These are phyloP conservation scores for Zapus hudsonius DNA, from an alignment of 2,113 vertebrate genomes.

Conservation along the genomic window DNA sequence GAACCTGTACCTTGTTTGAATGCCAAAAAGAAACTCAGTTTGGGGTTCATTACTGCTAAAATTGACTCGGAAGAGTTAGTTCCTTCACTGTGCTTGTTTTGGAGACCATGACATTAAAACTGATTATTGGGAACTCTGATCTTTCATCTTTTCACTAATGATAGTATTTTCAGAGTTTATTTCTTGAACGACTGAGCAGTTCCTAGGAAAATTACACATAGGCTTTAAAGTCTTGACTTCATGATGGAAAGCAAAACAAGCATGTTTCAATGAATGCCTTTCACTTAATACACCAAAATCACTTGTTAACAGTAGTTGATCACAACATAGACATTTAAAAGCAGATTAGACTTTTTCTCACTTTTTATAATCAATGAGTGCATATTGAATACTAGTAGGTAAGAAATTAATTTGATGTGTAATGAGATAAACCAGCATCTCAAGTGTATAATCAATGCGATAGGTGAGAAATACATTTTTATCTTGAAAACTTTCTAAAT, in stretches of 20 bases:
- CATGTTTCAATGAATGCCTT: not conserved
- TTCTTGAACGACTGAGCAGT: conserved; percentile 1
- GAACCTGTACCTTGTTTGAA: not conserved
- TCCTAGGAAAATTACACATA: not conserved
- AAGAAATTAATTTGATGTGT: not conserved
- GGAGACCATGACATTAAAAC: not conserved
- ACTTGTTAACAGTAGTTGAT: not conserved
- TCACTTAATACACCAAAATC: conserved; percentile 13
- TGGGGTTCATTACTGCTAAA: not conserved
- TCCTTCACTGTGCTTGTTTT: conserved; percentile 19
- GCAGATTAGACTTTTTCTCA: not conserved
- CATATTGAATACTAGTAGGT: not conserved
- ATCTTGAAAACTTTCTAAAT: conserved; percentile 44
- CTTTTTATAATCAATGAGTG: not conserved
- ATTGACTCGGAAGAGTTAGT: not conserved
- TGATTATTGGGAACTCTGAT: not conserved
- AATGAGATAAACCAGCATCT: conserved; percentile 30
- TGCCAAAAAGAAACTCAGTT: not conserved
- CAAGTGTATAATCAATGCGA: not conserved
- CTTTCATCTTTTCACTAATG: conserved; percentile 33
- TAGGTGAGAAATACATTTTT: conserved; percentile 21
- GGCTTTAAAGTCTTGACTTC: not conserved
- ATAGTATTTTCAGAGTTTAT: not conserved
- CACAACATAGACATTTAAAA: conserved; percentile 38
- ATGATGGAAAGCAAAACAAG: not conserved